Conservation (phyloP, 2,888 invertebrate species). For the Eristalis pertinax region DNA sequence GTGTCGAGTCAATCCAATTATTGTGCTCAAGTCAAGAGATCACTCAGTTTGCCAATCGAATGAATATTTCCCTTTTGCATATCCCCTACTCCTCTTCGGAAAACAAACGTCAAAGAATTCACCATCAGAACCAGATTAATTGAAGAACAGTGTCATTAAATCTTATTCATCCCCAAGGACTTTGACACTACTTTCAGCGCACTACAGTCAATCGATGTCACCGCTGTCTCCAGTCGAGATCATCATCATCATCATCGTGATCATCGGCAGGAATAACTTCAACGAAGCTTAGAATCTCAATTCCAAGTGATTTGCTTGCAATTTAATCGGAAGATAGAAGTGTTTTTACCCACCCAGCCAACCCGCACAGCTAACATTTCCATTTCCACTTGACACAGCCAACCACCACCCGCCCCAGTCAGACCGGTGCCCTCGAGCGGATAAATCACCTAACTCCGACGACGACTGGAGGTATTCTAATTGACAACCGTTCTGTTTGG, state of each 20-base stretch:
- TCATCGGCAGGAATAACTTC: slow-evolving; percentile 51
- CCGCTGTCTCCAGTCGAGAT: slow-evolving; percentile 3
- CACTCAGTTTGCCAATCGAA: slow-evolving; percentile 35
- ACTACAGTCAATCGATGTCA: slow-evolving; percentile 5
- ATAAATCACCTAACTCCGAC: slow-evolving; percentile 61
- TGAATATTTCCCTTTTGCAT: slow-evolving; percentile 43
- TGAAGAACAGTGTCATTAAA: slow-evolving; percentile 68
- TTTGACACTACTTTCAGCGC: slow-evolving; percentile 27
- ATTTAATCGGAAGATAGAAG: slow-evolving; percentile 65
- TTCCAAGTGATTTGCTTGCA: slow-evolving; percentile 68
- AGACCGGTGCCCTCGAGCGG: slow-evolving; percentile 40
- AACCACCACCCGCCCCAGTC: not conserved
- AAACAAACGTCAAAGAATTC: slow-evolving; percentile 59
- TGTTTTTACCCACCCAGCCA: slow-evolving; percentile 14
- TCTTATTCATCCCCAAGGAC: slow-evolving; percentile 56
- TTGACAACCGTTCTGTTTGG: slow-evolving; percentile 48
- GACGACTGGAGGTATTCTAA: slow-evolving; percentile 51
- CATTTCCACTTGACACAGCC: slow-evolving; percentile 17
- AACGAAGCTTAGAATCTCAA: slow-evolving; percentile 57
- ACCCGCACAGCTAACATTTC: slow-evolving; percentile 11
- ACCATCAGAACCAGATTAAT: slow-evolving; percentile 62
- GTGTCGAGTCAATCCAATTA: slow-evolving; percentile 37
- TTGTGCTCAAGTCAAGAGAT: slow-evolving; percentile 56
- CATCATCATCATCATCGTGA: slow-evolving; percentile 19
- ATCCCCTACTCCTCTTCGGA: slow-evolving; percentile 18